Evolutionary conservation across 2,797 vertebrate species (phyloP).

Genomic region (Steatocranus sp.): DNA sequence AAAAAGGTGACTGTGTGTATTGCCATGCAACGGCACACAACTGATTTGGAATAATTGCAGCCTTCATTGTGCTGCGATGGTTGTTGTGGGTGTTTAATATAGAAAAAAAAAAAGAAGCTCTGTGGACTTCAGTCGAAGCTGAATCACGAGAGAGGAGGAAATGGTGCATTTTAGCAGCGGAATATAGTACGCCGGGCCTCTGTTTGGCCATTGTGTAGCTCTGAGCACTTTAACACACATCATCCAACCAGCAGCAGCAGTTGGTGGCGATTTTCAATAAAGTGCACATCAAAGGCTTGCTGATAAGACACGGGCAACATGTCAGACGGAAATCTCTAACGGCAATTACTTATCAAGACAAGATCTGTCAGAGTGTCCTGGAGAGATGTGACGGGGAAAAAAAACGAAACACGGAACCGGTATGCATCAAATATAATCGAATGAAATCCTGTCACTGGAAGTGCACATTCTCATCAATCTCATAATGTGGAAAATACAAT

Average conservation of each 20-base stretch:
- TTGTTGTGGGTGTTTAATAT: not conserved
- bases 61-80: not conserved
- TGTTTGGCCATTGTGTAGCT: not conserved
- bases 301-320: slow-evolving; percentile 38
- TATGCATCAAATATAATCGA: slow-evolving; percentile 35
- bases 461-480: slow-evolving; percentile 28
- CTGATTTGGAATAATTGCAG: slow-evolving; percentile 18
- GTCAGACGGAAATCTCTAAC: slow-evolving; percentile 39
- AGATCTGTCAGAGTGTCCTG: slow-evolving; percentile 25
- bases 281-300: slow-evolving; percentile 13
- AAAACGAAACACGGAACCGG: not conserved
- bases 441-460: slow-evolving; percentile 41
- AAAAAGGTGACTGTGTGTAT: not conserved
- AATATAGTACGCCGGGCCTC: not conserved
- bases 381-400: slow-evolving; percentile 4
- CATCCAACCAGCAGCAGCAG: not conserved
- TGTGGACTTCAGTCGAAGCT: not conserved
- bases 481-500: slow-evolving; percentile 9
- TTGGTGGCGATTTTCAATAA: slow-evolving; percentile 29
- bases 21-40: not conserved
- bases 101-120: not conserved
- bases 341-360: slow-evolving; percentile 29
- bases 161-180: not conserved
- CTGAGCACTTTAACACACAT: not conserved
- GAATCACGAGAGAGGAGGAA: not conserved